phyloP scores from a whole-genome alignment of 1,140 invertebrate genomes.

The Gerris buenoi region DNA sequence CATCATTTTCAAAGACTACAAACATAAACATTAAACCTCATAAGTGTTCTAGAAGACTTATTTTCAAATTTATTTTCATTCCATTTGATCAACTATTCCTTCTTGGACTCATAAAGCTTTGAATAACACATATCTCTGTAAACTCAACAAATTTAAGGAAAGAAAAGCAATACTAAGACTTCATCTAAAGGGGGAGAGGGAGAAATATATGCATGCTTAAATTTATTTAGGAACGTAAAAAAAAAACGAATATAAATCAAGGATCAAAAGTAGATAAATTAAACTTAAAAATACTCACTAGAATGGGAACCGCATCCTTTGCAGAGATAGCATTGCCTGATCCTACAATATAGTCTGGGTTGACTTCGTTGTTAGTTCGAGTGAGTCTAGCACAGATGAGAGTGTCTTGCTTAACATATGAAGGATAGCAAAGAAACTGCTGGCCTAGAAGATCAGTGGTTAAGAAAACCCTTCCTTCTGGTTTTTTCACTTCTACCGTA shows the following conservation, averaged over 20 bases:
- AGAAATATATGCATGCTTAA: too few relatives aligned
- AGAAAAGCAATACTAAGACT: too few relatives aligned
- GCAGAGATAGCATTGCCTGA: constrained; percentile 52
- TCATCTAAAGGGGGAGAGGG: too few relatives aligned
- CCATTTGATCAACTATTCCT: too few relatives aligned
- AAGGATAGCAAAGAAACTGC: constrained; percentile 64
- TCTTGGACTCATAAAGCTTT: too few relatives aligned
- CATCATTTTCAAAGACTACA: constrained; percentile 61
- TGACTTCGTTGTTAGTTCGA: constrained; percentile 42
- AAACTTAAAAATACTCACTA: constrained; percentile 31
- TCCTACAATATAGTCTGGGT: constrained; percentile 55
- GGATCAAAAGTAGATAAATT: constrained; percentile 7
- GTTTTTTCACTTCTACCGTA: constrained; percentile 11
- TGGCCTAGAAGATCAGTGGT: constrained; percentile 69
- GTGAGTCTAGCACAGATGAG: constrained; percentile 60
- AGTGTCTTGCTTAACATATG: constrained; percentile 31
- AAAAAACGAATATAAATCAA: constrained; percentile 6
- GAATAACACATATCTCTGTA: too few relatives aligned
- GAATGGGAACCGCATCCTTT: constrained; percentile 65
- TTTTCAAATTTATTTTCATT: too few relatives aligned
- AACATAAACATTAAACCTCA: too few relatives aligned
- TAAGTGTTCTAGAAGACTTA: too few relatives aligned
- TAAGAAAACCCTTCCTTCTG: constrained; percentile 58
- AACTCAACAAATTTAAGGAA: too few relatives aligned
- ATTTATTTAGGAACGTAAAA: too few relatives aligned